Evolutionary conservation across 1,140 invertebrate species (phyloP).

Genomic region (Drosophila arizonae): DNA sequence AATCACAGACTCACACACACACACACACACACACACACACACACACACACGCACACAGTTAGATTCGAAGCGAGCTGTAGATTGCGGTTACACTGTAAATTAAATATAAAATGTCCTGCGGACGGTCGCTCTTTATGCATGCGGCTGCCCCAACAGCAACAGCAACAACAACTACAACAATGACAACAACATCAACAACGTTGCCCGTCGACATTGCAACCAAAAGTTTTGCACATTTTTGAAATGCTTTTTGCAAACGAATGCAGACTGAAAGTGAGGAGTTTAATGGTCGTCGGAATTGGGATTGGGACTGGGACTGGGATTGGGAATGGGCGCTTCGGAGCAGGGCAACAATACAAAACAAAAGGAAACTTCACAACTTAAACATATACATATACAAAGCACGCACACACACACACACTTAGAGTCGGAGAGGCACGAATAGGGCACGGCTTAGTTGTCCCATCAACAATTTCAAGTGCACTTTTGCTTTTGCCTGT

Average conservation of each 20-base stretch:
- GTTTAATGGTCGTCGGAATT: not conserved
- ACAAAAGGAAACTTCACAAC: slow-evolving; percentile 72
- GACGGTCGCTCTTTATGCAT: slow-evolving; percentile 77
- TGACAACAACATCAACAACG: slow-evolving; percentile 19
- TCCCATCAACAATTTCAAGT: slow-evolving; percentile 73
- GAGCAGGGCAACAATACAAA: slow-evolving; percentile 57
- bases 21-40: not conserved
- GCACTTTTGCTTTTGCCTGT: slow-evolving; percentile 68
- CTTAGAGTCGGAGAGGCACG: slow-evolving; percentile 12
- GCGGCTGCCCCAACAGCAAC: slow-evolving; percentile 59
- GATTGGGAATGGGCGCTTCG: not conserved
- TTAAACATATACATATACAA: slow-evolving; percentile 32
- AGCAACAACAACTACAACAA: slow-evolving; percentile 13
- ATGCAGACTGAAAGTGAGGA: slow-evolving; percentile 24
- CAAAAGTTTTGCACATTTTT: slow-evolving; percentile 67
- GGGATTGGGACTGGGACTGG: not conserved
- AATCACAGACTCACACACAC: slow-evolving; percentile 37
- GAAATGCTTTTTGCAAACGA: slow-evolving; percentile 57
- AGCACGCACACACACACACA: slow-evolving; percentile 39
- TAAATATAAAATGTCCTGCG: slow-evolving; percentile 80
- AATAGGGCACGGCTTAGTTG: slow-evolving; percentile 47
- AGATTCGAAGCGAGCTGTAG: slow-evolving; percentile 25
- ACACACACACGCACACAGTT: not conserved
- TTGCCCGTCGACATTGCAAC: slow-evolving; percentile 41
- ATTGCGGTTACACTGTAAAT: slow-evolving; percentile 77